These are phyloP conservation scores for Troglohyphantes excavatus DNA, from an alignment of 2,888 invertebrate genomes.

Conservation along the genomic window DNA sequence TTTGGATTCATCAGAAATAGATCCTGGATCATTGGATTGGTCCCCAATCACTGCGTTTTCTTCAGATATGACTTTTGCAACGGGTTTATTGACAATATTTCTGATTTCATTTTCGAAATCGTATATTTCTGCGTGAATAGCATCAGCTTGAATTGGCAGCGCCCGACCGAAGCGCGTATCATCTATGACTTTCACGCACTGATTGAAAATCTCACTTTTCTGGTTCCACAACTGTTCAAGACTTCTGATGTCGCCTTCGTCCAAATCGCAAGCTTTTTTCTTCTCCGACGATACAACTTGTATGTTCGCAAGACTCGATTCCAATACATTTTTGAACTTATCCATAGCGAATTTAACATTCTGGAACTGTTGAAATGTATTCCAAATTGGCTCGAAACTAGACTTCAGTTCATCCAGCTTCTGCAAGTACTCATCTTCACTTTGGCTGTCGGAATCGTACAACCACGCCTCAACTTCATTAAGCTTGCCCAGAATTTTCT, in stretches of 20 bases:
- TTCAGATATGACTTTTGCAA: not conserved
- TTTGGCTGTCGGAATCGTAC: constrained; percentile 88
- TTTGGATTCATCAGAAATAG: not conserved
- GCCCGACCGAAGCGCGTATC: not conserved
- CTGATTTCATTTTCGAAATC: not conserved
- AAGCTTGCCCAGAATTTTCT: constrained; percentile 84
- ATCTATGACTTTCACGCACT: not conserved
- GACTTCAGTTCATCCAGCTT: constrained; percentile 17
- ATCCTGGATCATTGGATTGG: not conserved
- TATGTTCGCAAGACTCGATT: not conserved
- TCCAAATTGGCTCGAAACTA: constrained; percentile 15
- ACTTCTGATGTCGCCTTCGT: not conserved
- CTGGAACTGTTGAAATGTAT: not conserved
- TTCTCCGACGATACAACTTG: not conserved
- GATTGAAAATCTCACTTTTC: not conserved
- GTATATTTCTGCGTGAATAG: not conserved
- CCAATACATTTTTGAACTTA: constrained; percentile 24
- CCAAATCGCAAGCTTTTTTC: not conserved
- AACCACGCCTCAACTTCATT: constrained; percentile 97
- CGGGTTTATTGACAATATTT: constrained; percentile 1
- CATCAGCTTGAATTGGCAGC: not conserved
- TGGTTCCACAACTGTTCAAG: not conserved
- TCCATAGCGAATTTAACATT: not conserved
- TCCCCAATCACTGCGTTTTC: constrained; percentile 4
- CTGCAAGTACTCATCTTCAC: constrained; percentile 23